phyloP scores from a whole-genome alignment of 2,888 invertebrate species.

The Synanthedon tipuliformis region DNA sequence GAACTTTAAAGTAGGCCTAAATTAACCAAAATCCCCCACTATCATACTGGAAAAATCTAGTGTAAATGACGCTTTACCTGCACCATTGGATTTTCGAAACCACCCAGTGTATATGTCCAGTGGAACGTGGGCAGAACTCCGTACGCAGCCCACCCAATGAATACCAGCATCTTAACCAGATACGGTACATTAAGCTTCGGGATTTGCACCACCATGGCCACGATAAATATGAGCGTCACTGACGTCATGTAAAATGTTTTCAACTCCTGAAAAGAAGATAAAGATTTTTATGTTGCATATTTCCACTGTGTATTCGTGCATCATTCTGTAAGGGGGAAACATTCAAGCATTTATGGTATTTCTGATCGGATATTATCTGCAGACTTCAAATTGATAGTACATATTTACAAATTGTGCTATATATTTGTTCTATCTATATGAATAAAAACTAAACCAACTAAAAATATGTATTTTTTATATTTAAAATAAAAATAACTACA shows the following conservation, averaged over 20 bases:
- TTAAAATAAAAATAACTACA: too few relatives aligned
- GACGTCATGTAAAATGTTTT: slow-evolving; percentile 85
- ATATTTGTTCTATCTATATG: too few relatives aligned
- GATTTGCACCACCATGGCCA: slow-evolving; percentile 84
- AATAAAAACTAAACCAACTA: too few relatives aligned
- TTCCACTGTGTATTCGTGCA: too few relatives aligned
- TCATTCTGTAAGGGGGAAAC: too few relatives aligned
- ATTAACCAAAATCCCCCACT: not conserved
- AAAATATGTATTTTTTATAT: too few relatives aligned
- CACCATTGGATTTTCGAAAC: slow-evolving; percentile 87
- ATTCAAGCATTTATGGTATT: too few relatives aligned
- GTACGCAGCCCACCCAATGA: slow-evolving; percentile 88
- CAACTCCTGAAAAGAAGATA: slow-evolving; percentile 67
- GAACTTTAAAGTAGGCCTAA: not conserved
- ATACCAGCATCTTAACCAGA: slow-evolving; percentile 80
- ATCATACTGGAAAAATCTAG: too few relatives aligned
- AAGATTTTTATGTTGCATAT: too few relatives aligned
- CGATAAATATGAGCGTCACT: slow-evolving; percentile 82
- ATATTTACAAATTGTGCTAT: too few relatives aligned
- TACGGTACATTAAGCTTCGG: slow-evolving; percentile 78
- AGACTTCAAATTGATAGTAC: too few relatives aligned
- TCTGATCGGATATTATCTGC: too few relatives aligned
- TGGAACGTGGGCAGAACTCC: slow-evolving; percentile 92
- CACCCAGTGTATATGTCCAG: slow-evolving; percentile 91
- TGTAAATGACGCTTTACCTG: slow-evolving; percentile 58